A percentile compares a stretch with the other conserved stretches of the same genome.
These are phyloP conservation scores for Aleiodes testaceus DNA, from an alignment of 2,888 invertebrate species.

Conservation along the genomic window DNA sequence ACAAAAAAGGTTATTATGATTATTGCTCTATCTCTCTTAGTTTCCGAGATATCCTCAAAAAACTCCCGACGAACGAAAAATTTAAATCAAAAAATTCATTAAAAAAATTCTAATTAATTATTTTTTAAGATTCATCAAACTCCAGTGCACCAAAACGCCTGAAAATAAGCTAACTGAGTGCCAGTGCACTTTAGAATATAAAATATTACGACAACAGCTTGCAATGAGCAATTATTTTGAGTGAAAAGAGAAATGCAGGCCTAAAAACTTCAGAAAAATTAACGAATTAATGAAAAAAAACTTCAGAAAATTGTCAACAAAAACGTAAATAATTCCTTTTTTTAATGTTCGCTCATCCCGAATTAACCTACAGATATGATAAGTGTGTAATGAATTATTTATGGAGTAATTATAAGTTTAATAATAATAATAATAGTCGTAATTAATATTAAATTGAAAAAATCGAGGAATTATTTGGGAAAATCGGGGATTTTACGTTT, in stretches of 20 bases:
- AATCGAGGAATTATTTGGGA: too few relatives aligned
- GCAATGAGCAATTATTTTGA: conserved; percentile 5
- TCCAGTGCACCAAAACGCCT: conserved; percentile 68
- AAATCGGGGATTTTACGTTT: too few relatives aligned
- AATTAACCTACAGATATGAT: background rate
- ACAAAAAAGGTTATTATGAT: too few relatives aligned
- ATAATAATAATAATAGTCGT: background rate
- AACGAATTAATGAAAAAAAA: conserved; percentile 4
- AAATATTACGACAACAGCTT: conserved; percentile 12
- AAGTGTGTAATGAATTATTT: background rate
- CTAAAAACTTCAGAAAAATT: conserved; percentile 58
- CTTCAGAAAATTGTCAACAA: background rate
- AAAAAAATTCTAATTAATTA: background rate
- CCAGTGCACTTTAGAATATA: conserved; percentile 57
- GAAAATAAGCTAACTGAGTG: conserved; percentile 71
- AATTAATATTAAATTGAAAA: background rate
- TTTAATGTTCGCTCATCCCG: conserved; percentile 8
- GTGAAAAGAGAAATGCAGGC: conserved; percentile 63
- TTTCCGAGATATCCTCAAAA: too few relatives aligned
- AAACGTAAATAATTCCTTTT: background rate
- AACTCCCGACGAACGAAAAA: too few relatives aligned
- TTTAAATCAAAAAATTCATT: too few relatives aligned
- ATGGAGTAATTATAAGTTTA: too few relatives aligned
- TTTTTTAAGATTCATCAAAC: conserved; percentile 63
- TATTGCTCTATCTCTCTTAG: too few relatives aligned